Conservation (phyloP, 2,888 invertebrate genomes). For the Unio pictorum region DNA sequence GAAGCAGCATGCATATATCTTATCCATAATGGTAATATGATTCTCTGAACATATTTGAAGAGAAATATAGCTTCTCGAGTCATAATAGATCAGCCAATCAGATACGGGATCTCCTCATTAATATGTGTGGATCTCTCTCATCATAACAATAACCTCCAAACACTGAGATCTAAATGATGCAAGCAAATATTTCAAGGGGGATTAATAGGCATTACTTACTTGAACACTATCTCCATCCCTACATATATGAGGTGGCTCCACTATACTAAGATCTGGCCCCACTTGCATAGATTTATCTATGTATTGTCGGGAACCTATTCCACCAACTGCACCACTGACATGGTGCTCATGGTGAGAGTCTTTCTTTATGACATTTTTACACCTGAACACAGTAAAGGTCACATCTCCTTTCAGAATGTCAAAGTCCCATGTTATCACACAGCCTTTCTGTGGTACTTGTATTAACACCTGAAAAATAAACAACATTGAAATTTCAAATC, state of each 20-base stretch:
- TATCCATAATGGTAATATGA: no score
- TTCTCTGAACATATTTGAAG: no score
- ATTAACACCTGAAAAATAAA: constrained; percentile 75
- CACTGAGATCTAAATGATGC: no score
- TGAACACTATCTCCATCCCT: constrained; percentile 95
- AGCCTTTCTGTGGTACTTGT: constrained; percentile 85
- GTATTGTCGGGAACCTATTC: constrained; percentile 68
- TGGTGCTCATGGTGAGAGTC: constrained; percentile 66
- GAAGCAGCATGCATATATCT: no score
- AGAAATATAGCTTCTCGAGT: no score
- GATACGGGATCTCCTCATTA: no score
- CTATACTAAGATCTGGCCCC: constrained; percentile 83
- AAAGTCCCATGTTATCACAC: constrained; percentile 97
- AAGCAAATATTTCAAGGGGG: no score
- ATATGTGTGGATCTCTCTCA: no score
- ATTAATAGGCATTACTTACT: constrained; percentile 72
- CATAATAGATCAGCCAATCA: no score
- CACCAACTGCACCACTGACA: constrained; percentile 61
- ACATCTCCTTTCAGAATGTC: constrained; percentile 93
- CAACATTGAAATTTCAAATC: no score
- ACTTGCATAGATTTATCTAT: constrained; percentile 77
- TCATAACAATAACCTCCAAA: no score
- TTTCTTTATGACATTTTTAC: constrained; percentile 52
- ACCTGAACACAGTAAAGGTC: constrained; percentile 83
- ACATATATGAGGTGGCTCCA: constrained; percentile 87